phyloP scores from a whole-genome alignment of 2,113 vertebrate genomes.

The Acinonyx jubatus region DNA sequence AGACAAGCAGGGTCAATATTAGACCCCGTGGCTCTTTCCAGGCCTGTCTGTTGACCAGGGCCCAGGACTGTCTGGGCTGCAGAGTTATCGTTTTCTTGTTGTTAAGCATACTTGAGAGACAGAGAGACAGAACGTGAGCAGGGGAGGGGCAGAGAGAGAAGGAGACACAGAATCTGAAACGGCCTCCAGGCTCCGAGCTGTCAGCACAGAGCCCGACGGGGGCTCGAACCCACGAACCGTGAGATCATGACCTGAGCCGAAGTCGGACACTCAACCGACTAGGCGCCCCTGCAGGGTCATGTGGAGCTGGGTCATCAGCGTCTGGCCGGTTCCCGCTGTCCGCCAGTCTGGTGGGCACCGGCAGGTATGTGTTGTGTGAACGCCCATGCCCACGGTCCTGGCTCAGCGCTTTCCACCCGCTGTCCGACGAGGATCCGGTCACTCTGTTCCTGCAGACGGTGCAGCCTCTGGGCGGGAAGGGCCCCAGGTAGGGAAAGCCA shows the following conservation, averaged over 20 bases:
- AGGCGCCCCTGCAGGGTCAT: background rate
- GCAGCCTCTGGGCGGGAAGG: background rate
- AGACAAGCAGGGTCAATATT: background rate
- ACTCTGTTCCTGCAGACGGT: background rate
- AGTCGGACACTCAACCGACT: too few species aligned
- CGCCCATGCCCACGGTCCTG: fast-evolving
- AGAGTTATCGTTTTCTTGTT: background rate
- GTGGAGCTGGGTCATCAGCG: background rate
- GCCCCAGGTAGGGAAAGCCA: background rate
- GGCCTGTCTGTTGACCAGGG: background rate
- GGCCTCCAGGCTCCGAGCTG: too few species aligned
- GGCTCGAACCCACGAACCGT: too few species aligned
- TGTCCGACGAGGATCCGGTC: fast-evolving
- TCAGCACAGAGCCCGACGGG: too few species aligned
- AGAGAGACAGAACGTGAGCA: too few species aligned
- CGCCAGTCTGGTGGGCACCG: background rate
- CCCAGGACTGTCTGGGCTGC: background rate
- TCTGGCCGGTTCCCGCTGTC: background rate
- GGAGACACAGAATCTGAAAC: too few species aligned
- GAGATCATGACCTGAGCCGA: too few species aligned
- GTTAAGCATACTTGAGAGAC: too few species aligned
- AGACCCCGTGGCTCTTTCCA: fast-evolving
- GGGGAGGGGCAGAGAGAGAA: too few species aligned
- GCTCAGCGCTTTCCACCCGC: fast-evolving
- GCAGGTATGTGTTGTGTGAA: background rate